Percentiles rank a stretch among this genome's conserved stretches.
These are phyloP conservation scores for Melinaea menophilus DNA, from an alignment of 2,888 invertebrate species.

Conservation along the genomic window DNA sequence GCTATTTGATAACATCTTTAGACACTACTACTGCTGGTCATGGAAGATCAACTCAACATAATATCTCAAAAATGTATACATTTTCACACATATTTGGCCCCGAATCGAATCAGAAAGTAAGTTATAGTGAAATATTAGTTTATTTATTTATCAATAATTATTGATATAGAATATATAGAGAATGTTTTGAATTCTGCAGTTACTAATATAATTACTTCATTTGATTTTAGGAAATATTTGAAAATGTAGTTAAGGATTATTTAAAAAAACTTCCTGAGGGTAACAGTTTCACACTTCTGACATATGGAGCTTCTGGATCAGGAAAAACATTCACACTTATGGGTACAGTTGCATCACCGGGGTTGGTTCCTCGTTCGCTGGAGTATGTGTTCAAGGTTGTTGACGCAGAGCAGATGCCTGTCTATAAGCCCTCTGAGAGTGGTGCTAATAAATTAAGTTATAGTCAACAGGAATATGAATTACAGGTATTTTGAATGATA, in stretches of 20 bases:
- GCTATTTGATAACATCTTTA: slow-evolving; percentile 58
- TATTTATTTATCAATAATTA: too few relatives aligned
- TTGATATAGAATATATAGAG: too few relatives aligned
- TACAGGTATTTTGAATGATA: slow-evolving; percentile 47
- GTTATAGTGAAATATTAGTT: slow-evolving; percentile 30
- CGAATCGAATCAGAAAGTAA: slow-evolving; percentile 57
- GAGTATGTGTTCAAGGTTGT: slow-evolving; percentile 75
- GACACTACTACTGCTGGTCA: slow-evolving; percentile 64
- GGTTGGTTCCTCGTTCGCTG: slow-evolving; percentile 81
- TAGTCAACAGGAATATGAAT: slow-evolving; percentile 57
- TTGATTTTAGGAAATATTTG: slow-evolving; percentile 61
- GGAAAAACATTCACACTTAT: slow-evolving; percentile 91
- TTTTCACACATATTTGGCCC: slow-evolving; percentile 68
- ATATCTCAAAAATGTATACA: slow-evolving; percentile 69
- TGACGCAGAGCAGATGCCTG: slow-evolving; percentile 59
- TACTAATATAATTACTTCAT: not conserved
- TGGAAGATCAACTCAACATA: slow-evolving; percentile 63
- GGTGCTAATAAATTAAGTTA: slow-evolving; percentile 52
- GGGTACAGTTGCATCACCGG: slow-evolving; percentile 81
- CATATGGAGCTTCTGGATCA: slow-evolving; percentile 93
- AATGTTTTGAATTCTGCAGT: not conserved
- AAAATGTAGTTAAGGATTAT: slow-evolving; percentile 77
- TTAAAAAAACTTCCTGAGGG: slow-evolving; percentile 80
- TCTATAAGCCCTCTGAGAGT: slow-evolving; percentile 59
- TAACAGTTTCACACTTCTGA: slow-evolving; percentile 86